Evolutionary conservation across 37 sponge, comb jelly and placozoan species (phyloP).

Genomic region (Agelas oroides): DNA sequence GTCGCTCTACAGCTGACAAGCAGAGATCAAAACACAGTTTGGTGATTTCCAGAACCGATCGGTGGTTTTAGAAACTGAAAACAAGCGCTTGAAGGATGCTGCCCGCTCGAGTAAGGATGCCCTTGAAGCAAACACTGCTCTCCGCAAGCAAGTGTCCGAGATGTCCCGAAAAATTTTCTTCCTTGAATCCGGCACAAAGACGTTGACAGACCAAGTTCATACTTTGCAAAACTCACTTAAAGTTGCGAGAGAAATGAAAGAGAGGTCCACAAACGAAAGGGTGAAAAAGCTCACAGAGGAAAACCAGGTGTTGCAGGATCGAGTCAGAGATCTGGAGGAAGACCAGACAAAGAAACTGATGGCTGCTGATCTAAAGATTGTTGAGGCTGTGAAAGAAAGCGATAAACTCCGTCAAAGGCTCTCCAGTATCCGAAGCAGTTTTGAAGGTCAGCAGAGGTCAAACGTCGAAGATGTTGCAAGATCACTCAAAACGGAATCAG

Average conservation of each 20-base stretch:
- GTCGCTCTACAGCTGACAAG: neutral
- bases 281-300: conserved; percentile 12
- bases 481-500: neutral
- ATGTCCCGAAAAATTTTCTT: conserved; percentile 39
- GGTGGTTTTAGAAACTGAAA: conserved; percentile 39
- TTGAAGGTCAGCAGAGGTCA: neutral
- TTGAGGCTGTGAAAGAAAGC: conserved; percentile 43
- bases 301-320: conserved; percentile 9
- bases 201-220: conserved; percentile 26
- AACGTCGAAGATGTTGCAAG: neutral
- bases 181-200: conserved; percentile 49
- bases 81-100: conserved; percentile 28
- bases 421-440: neutral
- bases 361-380: conserved; percentile 34
- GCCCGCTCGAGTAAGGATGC: neutral
- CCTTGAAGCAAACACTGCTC: conserved; percentile 7
- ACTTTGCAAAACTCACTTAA: conserved; percentile 14
- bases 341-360: conserved; percentile 27
- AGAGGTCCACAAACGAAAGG: conserved; percentile 4
- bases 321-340: conserved; percentile 13
- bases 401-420: conserved; percentile 45
- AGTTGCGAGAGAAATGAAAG: conserved; percentile 32
- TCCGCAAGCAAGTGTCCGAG: conserved; percentile 46
- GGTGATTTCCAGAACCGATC: conserved; percentile 19
- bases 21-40: neutral